Conservation (phyloP, 37 sponge, comb jelly and placozoan species). For the Haliclona indistincta region DNA sequence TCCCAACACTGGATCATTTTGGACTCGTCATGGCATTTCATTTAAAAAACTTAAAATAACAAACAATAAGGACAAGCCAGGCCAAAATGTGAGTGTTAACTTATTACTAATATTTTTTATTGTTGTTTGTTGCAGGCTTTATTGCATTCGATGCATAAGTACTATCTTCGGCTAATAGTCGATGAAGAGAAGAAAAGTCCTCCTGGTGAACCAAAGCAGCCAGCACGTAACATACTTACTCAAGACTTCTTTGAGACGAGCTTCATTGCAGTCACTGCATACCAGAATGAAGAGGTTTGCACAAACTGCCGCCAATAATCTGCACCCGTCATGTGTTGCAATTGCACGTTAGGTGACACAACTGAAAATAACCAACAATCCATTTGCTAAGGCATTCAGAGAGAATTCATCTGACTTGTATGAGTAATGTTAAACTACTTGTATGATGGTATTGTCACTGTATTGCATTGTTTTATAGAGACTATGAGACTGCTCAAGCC, state of each 20-base stretch:
- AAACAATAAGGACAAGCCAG: constrained; percentile 72
- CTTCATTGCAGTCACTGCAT: constrained; percentile 86
- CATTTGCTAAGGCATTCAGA: constrained; percentile 89
- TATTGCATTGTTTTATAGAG: constrained; percentile 35
- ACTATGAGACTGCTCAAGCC: constrained; percentile 70
- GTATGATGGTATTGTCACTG: not conserved
- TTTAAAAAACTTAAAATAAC: constrained; percentile 68
- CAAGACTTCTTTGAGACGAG: constrained; percentile 76
- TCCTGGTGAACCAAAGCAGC: constrained; percentile 15
- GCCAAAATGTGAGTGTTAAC: constrained; percentile 52
- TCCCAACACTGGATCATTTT: constrained; percentile 59
- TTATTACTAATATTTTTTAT: not conserved
- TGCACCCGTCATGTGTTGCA: not conserved
- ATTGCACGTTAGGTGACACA: constrained; percentile 68
- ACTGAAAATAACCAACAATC: constrained; percentile 85
- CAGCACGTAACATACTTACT: constrained; percentile 21
- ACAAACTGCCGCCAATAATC: no score
- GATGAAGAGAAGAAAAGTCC: constrained; percentile 52
- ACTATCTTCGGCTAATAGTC: constrained; percentile 54
- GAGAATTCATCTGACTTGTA: constrained; percentile 70
- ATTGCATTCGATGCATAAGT: constrained; percentile 86
- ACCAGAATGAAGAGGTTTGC: constrained; percentile 86
- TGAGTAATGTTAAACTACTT: not conserved
- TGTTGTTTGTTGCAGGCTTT: constrained; percentile 37
- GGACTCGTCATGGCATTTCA: constrained; percentile 59